Evolutionary conservation across 2,113 vertebrate species (phyloP), one percentile per base, ranked within the genome.

Genomic region (Rallus limicola): DNA sequence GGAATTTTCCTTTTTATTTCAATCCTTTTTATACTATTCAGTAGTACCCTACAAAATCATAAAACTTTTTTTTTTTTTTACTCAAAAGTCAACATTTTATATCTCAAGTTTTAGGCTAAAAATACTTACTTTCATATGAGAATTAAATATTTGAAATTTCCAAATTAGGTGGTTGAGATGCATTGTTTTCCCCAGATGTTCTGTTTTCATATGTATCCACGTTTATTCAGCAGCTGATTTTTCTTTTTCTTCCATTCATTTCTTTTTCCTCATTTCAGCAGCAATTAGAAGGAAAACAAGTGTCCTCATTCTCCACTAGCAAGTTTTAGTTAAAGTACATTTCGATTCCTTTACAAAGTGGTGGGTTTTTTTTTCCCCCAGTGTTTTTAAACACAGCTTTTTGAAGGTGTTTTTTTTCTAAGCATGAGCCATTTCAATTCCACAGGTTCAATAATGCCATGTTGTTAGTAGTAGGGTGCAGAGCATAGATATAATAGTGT

Each of bases 281-380:
- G 76, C 64, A 90, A 75, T 71, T 86, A 88, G 64, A 76, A 52
- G 34, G 36, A 93, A 95, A 92, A 78, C 24, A 83, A 93, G 58
- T 56, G 19, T 53, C 11, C 64, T 94, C 75, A 77, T 84, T 83
- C 79, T 65, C 53, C 79, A 52, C 79, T 42, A 72, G 34, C 63
- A 89, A 82, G n/a, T 82, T 93, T 91, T 95, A 94, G n/a, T 96
- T 92, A 82, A 95, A 80, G 46, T 53, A 34, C 70, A 59, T 77
- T 90, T 71, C n/a, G 34, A 3, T 50, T 81, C 71, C 76, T 64
- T 87, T 89, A 72, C 53, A 31, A 48, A 23, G 11, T 36, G 0
- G 0, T 23, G 40, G 40, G 42, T 14, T 55, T 29, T 62, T 77
- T 70, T 6, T 56, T 31, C 25, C 48, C 48, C 28, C 8, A 2